Conservation (phyloP, 2,888 invertebrate genomes). For the Vesta saturnalis region DNA sequence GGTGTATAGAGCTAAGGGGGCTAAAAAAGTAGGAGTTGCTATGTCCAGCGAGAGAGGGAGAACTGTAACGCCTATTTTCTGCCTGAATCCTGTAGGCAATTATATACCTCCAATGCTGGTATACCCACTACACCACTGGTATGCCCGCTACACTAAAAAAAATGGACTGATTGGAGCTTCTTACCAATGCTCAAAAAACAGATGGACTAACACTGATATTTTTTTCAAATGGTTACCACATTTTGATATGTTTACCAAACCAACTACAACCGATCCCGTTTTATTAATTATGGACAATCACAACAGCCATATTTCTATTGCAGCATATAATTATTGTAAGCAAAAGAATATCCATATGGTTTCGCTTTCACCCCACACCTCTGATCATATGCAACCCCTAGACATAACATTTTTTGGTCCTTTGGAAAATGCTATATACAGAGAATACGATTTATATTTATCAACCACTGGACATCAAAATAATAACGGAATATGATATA, state of each 20-base stretch:
- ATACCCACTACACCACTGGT: conserved; percentile 4
- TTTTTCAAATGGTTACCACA: conserved; percentile 18
- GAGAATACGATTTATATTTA: conserved; percentile 34
- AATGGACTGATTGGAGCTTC: conserved; percentile 31
- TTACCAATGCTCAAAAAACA: conserved; percentile 33
- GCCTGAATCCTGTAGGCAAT: conserved; percentile 7
- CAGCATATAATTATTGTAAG: no score
- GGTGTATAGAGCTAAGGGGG: background rate
- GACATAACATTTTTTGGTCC: conserved; percentile 15
- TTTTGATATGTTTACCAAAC: conserved; percentile 11
- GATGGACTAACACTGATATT: conserved; percentile 16
- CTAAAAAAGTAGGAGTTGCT: background rate
- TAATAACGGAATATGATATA: conserved; percentile 33
- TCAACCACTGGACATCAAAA: conserved; percentile 33
- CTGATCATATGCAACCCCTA: no score
- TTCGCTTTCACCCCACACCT: no score
- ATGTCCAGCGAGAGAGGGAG: conserved; percentile 14
- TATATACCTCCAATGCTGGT: conserved; percentile 17
- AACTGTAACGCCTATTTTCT: conserved; percentile 20
- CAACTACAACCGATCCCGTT: conserved; percentile 18
- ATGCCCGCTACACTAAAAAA: background rate
- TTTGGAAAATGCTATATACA: conserved; percentile 19
- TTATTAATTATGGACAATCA: no score
- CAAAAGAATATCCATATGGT: no score
- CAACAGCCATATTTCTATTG: no score